Evolutionary conservation across 2,888 invertebrate species (phyloP), one percentile per base, ranked within the genome.

Genomic region (Sphecodes monilicornis): DNA sequence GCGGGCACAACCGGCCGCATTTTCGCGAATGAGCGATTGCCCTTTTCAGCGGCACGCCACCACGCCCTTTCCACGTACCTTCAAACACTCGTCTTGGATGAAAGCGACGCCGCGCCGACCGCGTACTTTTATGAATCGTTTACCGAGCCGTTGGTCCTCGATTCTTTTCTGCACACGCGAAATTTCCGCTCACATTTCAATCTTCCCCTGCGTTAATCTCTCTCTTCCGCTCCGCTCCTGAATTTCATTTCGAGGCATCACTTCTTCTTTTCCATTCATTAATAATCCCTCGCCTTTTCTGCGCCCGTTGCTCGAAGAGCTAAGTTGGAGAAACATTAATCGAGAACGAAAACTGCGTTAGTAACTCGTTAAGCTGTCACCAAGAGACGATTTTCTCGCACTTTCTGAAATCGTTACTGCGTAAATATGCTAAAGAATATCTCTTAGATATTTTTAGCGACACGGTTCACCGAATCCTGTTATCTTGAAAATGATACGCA

Each of bases 1-100:
- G n/a, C 36, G 32, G n/a, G n/a, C 3, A 66, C 66, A 39, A 11
- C 36, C 36, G n/a, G 36, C 66, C 66, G 66, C 36, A 36, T 66
- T 36, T 66, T 60, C 60, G 66, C 66, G 36, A 66, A 66, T 66
- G 76, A 80, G 68, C 70, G 81, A 78, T 77, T 71, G 78, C 77
- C 57, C 70, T 78, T 76, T 80, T 60, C 32, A 74, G 41, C 66
- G 64, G n/a, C 43, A 16, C n/a, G 32, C 57, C 72, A 64, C 74
- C 75, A 83, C 85, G 85, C 85, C 85, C 83, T 75, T 85, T 83
- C 22, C 85, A 60, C 79, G 84, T 82, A 82, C 82, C 84, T 82
- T 80, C 79, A 84, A 86, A 82, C 86, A 76, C 84, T 76, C 80
- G 71, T 70, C 76, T 76, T 41, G 50, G 64, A 72, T 76, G 76